Base-by-base conservation (phyloP, 2,888 invertebrate genomes). In the Zaprionus bogoriensis region DNA sequence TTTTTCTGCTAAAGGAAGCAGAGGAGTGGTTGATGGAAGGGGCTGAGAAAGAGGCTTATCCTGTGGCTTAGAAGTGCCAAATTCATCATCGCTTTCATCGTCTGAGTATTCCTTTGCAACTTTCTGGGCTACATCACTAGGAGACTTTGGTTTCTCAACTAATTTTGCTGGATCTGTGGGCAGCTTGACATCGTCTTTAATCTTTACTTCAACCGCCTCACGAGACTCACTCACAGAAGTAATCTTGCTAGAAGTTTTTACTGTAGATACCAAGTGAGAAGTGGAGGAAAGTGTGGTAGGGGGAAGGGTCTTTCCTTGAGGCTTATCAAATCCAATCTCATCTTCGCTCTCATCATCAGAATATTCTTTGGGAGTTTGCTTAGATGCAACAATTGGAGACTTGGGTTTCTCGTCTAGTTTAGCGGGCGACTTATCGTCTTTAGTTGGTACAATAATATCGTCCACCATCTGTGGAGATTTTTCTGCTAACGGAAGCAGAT, bases 261-360 rank as follows among this genome's bases (percentile, higher is more conserved):
- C n/a, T n/a, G 48, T 25, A 7, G 48, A 38, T 10, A 48, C 2
- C 38, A 38, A n/a, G 14, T 36, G 48, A 6, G 19, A 27, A 4
- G 12, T 38, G 17, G 38, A 48, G 10, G 48, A 12, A 25, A 48
- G 48, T n/a, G n/a, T n/a, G n/a, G n/a, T n/a, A n/a, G n/a, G n/a
- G n/a, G n/a, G n/a, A n/a, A n/a, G n/a, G 25, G 27, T 3, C 3
- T 38, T 38, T 17, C 4, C 17, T 58, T 10, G 14, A n/a, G 23
- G 51, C 25, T 46, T 59, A 6, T 39, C 46, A 17, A 58, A 28
- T 38, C 45, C 52, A n/a, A 12, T 9, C 7, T 52, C 59, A 2
- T 59, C 46, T 10, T 48, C 48, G 25, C 48, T 46, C 20, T 57
- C 57, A 20, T 44, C 57, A 12, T 63, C 47, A n/a, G 47, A 58